phyloP scores from a whole-genome alignment of 2,888 invertebrate species.

The Torymus texanus region DNA sequence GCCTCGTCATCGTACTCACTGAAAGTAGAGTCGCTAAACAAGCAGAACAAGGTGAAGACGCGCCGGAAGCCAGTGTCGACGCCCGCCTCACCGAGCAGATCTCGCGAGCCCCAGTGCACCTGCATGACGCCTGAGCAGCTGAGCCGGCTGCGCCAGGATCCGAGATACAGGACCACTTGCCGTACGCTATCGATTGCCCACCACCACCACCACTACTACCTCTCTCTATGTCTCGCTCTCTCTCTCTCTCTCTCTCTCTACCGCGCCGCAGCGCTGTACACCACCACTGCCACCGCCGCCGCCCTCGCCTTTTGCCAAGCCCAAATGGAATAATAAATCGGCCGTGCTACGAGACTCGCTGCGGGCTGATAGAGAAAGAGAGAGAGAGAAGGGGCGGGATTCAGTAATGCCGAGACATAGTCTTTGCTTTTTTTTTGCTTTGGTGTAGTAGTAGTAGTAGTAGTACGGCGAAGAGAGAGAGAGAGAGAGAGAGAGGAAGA shows the following conservation, averaged over 20 bases:
- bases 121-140: constrained; percentile 97
- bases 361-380: constrained; percentile 15
- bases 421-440: not conserved
- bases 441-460: not conserved
- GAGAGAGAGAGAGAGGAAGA: too few species aligned
- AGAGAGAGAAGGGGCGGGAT: not conserved
- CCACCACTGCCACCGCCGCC: too few species aligned
- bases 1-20: constrained; percentile 97
- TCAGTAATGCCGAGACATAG: not conserved
- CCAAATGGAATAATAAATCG: constrained; percentile 57
- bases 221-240: constrained; percentile 9
- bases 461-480: too few species aligned
- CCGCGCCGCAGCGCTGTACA: constrained; percentile 19
- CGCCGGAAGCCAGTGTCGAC: constrained; percentile 95
- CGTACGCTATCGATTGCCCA: constrained; percentile 60
- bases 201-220: constrained; percentile 15
- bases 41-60: constrained; percentile 87
- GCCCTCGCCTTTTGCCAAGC: constrained; percentile 46
- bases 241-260: constrained; percentile 20
- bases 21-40: constrained; percentile 90
- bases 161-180: constrained; percentile 81
- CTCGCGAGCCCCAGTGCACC: constrained; percentile 92
- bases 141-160: constrained; percentile 89
- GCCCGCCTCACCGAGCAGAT: constrained; percentile 89
- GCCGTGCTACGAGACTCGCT: constrained; percentile 32